These are phyloP conservation scores for Eristalis arbustorum DNA, from an alignment of 2,888 invertebrate genomes.

Conservation along the genomic window DNA sequence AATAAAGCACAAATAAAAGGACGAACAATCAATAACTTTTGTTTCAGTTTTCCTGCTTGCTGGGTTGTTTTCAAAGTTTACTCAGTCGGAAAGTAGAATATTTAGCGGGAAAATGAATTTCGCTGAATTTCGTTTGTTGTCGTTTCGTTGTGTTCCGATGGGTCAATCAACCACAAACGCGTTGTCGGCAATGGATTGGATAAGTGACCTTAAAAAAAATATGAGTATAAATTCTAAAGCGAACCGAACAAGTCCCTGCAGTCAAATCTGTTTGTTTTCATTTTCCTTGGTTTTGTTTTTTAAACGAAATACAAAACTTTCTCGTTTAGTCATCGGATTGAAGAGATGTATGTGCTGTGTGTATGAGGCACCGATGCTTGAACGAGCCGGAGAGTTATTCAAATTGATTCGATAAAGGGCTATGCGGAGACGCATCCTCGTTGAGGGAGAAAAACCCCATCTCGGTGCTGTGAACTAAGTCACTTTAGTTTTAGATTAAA, in stretches of 20 bases:
- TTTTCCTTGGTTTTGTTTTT: constrained; percentile 11
- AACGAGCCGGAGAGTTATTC: constrained; percentile 35
- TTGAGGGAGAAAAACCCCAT: not conserved
- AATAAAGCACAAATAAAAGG: constrained; percentile 18
- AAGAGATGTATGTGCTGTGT: not conserved
- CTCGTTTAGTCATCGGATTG: constrained; percentile 16
- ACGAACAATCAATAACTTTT: constrained; percentile 60
- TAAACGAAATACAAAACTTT: constrained; percentile 47
- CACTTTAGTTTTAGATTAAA: constrained; percentile 68
- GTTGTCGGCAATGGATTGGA: not conserved
- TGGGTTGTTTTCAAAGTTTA: constrained; percentile 51
- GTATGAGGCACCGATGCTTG: not conserved
- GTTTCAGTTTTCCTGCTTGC: constrained; percentile 8
- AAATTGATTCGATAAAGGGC: constrained; percentile 59
- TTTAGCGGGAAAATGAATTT: constrained; percentile 51
- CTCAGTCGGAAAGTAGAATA: constrained; percentile 65
- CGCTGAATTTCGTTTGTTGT: constrained; percentile 47
- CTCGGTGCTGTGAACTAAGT: constrained; percentile 41
- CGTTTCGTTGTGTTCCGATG: constrained; percentile 33
- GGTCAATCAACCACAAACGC: constrained; percentile 30
- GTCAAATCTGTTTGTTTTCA: constrained; percentile 30
- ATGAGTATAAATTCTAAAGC: constrained; percentile 22
- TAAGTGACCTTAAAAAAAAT: constrained; percentile 15
- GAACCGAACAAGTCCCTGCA: constrained; percentile 7
- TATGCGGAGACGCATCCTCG: not conserved